Base-by-base conservation (phyloP, 2,797 vertebrate species). In the Coreius guichenoti region DNA sequence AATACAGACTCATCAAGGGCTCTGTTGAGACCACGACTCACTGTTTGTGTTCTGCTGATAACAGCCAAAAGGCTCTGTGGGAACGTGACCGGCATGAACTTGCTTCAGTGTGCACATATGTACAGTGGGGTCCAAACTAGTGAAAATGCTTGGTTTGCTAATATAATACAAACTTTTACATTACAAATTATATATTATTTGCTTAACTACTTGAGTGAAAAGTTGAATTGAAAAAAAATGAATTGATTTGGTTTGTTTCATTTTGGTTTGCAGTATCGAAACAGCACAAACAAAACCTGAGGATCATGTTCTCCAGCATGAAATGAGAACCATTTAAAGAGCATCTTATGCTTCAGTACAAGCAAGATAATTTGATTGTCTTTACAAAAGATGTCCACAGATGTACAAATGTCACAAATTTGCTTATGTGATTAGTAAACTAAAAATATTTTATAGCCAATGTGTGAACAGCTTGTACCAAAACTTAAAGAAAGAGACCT, bases 1-100 rank as follows among this genome's bases (percentile, higher is more conserved):
- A 69, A 85, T 80, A 92, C 84, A 94, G 93, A 95, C 94, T 94
- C 94, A 95, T 93, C 95, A 94, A 87, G 21, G 11, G 29, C 86
- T 86, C 90, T 94, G 92, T 95, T 95, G 95, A 94, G 94, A 92
- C 94, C 91, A 81, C 54, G 31, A 9, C 2, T 79, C 82, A 90
- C 31, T 80, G 89, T 90, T 91, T 90, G 80, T 87, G 76, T 51
- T 87, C 75, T 33, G 39, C 68, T 83, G 82, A 88, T 88, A 79
- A 83, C 36, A 72, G 26, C n/a, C 58, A 36, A 74, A 84, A 80
- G 45, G 70, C 19, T 61, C 45, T 75, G 82, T 84, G 82, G 61
- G 73, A 84, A 76, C 0, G 54, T 29, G n/a, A 74, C 39, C 70
- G 23, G 61, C 39, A 21, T 23, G 69, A 45, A 65, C 61, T 6